These are phyloP conservation scores for Habroteleia sp. DNA, from an alignment of 2,888 invertebrate species.

Conservation along the genomic window DNA sequence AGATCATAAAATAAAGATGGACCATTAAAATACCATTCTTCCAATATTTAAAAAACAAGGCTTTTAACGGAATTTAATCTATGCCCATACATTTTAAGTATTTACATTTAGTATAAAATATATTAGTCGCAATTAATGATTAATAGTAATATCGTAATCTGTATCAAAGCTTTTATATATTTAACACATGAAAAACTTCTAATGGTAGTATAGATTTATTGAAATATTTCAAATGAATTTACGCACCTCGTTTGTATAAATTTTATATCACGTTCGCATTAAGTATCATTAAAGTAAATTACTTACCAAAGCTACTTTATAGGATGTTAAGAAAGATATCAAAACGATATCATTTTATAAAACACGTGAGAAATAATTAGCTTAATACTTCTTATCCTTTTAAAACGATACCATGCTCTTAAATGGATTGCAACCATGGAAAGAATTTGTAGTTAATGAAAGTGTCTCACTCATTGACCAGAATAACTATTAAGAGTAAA, in stretches of 20 bases:
- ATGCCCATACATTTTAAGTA: no score
- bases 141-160: no score
- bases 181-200: not conserved
- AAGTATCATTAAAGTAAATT: slow-evolving; percentile 47
- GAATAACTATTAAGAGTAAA: slow-evolving; percentile 53
- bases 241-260: slow-evolving; percentile 44
- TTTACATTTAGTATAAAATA: no score
- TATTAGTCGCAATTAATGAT: no score
- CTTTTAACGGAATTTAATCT: no score
- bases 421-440: slow-evolving; percentile 29
- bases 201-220: slow-evolving; percentile 27
- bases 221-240: slow-evolving; percentile 26
- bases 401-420: slow-evolving; percentile 37
- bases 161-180: no score
- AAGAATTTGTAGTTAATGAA: slow-evolving; percentile 60
- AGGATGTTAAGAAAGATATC: slow-evolving; percentile 54
- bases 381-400: slow-evolving; percentile 46
- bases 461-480: slow-evolving; percentile 54
- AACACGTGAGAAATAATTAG: slow-evolving; percentile 60
- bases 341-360: slow-evolving; percentile 48
- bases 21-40: no score
- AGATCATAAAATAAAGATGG: no score
- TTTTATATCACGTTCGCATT: slow-evolving; percentile 45
- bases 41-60: no score
- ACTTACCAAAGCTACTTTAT: slow-evolving; percentile 44